These are phyloP conservation scores for Trichogramma evanescens DNA, from an alignment of 2,888 invertebrate species.

Conservation along the genomic window DNA sequence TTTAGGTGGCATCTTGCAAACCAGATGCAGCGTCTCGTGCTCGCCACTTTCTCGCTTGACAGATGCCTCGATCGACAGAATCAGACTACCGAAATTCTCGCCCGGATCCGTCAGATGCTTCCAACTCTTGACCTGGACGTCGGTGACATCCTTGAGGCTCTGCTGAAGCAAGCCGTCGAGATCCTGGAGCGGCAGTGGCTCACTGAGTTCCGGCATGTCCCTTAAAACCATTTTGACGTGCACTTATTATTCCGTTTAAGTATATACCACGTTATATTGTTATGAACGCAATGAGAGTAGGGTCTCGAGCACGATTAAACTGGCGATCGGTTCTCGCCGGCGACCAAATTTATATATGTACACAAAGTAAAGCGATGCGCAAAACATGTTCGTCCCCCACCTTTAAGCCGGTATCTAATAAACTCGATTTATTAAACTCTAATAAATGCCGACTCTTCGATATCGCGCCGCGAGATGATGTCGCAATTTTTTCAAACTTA, in stretches of 20 bases:
- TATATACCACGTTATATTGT: too few relatives aligned
- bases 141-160: slow-evolving; percentile 27
- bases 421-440: too few relatives aligned
- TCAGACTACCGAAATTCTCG: slow-evolving; percentile 43
- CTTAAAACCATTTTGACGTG: neutral
- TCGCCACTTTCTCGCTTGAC: slow-evolving; percentile 23
- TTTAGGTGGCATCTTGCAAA: slow-evolving; percentile 41
- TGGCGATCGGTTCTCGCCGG: too few relatives aligned
- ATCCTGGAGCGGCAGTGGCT: slow-evolving; percentile 31
- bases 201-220: slow-evolving; percentile 29
- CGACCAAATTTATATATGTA: too few relatives aligned
- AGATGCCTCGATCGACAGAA: slow-evolving; percentile 35
- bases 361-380: too few relatives aligned
- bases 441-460: too few relatives aligned
- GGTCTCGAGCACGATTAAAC: too few relatives aligned
- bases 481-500: too few relatives aligned
- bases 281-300: too few relatives aligned
- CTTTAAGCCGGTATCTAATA: neutral
- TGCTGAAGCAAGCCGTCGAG: slow-evolving; percentile 31
- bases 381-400: neutral
- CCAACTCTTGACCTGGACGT: slow-evolving; percentile 35
- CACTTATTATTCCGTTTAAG: too few relatives aligned
- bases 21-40: slow-evolving; percentile 32
- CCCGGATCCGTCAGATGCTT: slow-evolving; percentile 42
- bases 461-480: too few relatives aligned